A percentile compares a stretch with the other conserved stretches of the same genome.
These are phyloP conservation scores for Melanchra persicariae DNA, from an alignment of 2,888 invertebrate species.

Conservation along the genomic window DNA sequence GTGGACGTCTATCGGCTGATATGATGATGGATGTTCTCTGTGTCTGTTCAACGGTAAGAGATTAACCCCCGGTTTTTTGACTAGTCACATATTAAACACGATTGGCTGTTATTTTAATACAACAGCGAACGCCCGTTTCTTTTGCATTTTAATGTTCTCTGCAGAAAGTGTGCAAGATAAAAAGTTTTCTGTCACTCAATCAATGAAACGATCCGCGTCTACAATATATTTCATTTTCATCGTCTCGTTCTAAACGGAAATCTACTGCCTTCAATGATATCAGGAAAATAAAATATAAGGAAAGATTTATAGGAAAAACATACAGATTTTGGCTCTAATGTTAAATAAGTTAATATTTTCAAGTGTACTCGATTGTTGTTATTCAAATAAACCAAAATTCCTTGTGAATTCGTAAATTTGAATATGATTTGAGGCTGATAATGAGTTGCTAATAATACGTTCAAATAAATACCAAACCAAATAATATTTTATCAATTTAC, in stretches of 20 bases:
- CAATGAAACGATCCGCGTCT: background rate
- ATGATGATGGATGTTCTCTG: too few relatives aligned
- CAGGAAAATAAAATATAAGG: slow-evolving; percentile 20
- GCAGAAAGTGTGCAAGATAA: background rate
- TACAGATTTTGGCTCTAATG: slow-evolving; percentile 9
- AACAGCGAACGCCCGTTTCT: background rate
- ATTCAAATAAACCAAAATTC: slow-evolving; percentile 18
- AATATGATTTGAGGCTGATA: background rate
- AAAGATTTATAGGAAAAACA: slow-evolving; percentile 13
- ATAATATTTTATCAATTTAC: background rate
- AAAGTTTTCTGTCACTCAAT: background rate
- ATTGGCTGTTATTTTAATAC: background rate
- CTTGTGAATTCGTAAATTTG: slow-evolving; percentile 22
- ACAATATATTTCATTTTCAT: background rate
- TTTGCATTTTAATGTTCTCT: background rate
- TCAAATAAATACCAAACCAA: slow-evolving; percentile 8
- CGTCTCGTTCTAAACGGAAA: slow-evolving; percentile 1
- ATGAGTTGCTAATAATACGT: background rate
- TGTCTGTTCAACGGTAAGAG: too few relatives aligned
- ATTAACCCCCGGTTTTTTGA: too few relatives aligned
- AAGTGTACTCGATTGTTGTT: slow-evolving; percentile 30
- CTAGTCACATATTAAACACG: too few relatives aligned
- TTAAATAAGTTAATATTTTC: slow-evolving; percentile 31
- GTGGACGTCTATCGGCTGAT: too few relatives aligned
- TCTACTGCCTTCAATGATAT: background rate